Percentiles rank a stretch among this genome's conserved stretches.
phyloP scores from a whole-genome alignment of 2,888 invertebrate genomes.

The Antheraea assamensis region DNA sequence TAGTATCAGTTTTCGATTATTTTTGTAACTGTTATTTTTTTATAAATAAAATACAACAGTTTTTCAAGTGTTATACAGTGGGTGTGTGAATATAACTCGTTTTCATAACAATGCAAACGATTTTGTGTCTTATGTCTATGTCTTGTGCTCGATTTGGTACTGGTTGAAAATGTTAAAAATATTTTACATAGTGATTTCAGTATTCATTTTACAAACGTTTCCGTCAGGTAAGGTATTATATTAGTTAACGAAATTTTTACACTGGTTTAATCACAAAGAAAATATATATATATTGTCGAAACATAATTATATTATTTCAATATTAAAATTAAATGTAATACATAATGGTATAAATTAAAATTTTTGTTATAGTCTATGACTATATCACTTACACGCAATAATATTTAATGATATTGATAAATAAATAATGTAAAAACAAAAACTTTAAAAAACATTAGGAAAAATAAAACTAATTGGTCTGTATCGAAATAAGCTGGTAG shows the following conservation, averaged over 20 bases:
- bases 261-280: neutral
- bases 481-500: neutral
- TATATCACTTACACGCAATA: too few relatives aligned
- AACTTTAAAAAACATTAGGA: too few relatives aligned
- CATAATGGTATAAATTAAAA: neutral
- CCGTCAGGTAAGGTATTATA: conserved; percentile 19
- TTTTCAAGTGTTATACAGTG: conserved; percentile 49
- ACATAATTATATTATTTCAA: too few relatives aligned
- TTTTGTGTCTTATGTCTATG: conserved; percentile 58
- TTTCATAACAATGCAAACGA: conserved; percentile 64
- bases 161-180: conserved; percentile 73
- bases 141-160: conserved; percentile 59
- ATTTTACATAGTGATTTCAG: conserved; percentile 28
- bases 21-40: conserved; percentile 53
- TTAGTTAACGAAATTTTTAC: neutral
- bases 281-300: too few relatives aligned
- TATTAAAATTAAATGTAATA: neutral
- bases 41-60: conserved; percentile 53
- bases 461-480: too few relatives aligned
- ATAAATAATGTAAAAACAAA: neutral
- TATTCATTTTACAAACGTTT: conserved; percentile 16
- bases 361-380: too few relatives aligned
- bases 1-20: conserved; percentile 28
- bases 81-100: conserved; percentile 50
- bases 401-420: neutral